Evolutionary conservation across 2,113 vertebrate species (phyloP).

Genomic region (Piaya cayana): DNA sequence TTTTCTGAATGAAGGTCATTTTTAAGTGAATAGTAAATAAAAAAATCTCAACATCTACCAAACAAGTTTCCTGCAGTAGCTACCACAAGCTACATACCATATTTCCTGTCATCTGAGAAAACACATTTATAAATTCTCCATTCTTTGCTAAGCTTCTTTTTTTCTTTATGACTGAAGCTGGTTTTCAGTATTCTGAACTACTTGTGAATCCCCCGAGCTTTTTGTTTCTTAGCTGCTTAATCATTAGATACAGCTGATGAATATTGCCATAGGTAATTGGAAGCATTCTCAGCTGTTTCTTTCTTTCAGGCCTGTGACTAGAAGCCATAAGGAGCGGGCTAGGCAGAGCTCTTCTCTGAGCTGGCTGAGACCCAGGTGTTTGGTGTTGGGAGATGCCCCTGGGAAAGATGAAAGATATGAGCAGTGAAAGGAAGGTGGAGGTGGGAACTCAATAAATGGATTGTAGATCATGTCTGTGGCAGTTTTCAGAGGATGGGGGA

Average conservation of each 20-base stretch:
- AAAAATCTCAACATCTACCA: rapidly evolving
- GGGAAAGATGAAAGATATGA: neutral
- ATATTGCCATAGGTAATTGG: neutral
- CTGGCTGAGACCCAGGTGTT: neutral
- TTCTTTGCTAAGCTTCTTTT: neutral
- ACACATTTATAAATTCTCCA: neutral
- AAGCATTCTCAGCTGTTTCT: neutral
- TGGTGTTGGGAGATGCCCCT: neutral
- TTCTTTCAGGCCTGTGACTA: neutral
- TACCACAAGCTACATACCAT: neutral
- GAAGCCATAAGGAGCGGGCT: neutral
- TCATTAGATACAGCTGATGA: neutral
- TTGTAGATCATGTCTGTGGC: rapidly evolving
- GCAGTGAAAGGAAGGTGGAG: neutral
- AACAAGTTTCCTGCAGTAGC: neutral
- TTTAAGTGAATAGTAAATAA: neutral
- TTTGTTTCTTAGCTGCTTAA: neutral
- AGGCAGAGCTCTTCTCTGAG: neutral
- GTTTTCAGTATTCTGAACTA: neutral
- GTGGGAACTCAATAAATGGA: neutral
- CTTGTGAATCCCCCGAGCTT: neutral
- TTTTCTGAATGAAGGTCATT: neutral
- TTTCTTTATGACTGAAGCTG: neutral
- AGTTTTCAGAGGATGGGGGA: neutral
- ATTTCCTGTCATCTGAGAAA: neutral